A percentile compares a stretch with the other conserved stretches of the same genome.
phyloP scores from a whole-genome alignment of 2,888 invertebrate species.

The Ennomos erosarius region DNA sequence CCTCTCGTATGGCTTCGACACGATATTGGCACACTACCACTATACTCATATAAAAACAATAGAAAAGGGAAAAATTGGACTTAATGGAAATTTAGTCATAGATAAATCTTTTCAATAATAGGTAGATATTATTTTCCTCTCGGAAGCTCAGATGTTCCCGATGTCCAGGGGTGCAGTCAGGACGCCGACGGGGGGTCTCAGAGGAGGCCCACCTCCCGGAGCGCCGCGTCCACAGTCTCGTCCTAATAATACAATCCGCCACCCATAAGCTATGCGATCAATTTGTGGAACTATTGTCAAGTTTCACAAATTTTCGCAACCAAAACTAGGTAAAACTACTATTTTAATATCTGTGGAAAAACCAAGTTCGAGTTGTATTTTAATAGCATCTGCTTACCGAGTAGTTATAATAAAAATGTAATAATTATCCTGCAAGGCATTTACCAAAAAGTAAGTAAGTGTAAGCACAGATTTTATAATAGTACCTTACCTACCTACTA shows the following conservation, averaged over 20 bases:
- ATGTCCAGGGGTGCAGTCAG: slow-evolving; percentile 39
- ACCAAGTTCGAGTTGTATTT: not conserved
- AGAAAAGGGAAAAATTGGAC: slow-evolving; percentile 6
- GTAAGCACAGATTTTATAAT: no score
- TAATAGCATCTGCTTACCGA: no score
- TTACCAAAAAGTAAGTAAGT: not conserved
- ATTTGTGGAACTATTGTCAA: slow-evolving; percentile 25
- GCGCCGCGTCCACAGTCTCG: slow-evolving; percentile 97
- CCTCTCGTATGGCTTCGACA: no score
- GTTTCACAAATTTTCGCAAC: slow-evolving; percentile 19
- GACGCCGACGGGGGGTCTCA: slow-evolving; percentile 68
- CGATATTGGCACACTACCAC: no score
- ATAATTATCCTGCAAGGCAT: no score
- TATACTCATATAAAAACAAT: slow-evolving; percentile 2
- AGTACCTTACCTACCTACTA: no score
- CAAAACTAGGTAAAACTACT: slow-evolving; percentile 1
- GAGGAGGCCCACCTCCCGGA: slow-evolving; percentile 97
- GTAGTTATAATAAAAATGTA: no score
- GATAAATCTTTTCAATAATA: no score
- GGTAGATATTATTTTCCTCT: slow-evolving; percentile 17
- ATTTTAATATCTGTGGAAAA: no score
- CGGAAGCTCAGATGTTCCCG: slow-evolving; percentile 29
- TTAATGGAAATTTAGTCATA: slow-evolving; percentile 7
- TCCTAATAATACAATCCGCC: slow-evolving; percentile 84
- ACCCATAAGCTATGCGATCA: slow-evolving; percentile 51